Percentiles rank a stretch among this genome's conserved stretches.
These are phyloP conservation scores for Chaenodraco wilsoni DNA, from an alignment of 2,797 vertebrate genomes.

Conservation along the genomic window DNA sequence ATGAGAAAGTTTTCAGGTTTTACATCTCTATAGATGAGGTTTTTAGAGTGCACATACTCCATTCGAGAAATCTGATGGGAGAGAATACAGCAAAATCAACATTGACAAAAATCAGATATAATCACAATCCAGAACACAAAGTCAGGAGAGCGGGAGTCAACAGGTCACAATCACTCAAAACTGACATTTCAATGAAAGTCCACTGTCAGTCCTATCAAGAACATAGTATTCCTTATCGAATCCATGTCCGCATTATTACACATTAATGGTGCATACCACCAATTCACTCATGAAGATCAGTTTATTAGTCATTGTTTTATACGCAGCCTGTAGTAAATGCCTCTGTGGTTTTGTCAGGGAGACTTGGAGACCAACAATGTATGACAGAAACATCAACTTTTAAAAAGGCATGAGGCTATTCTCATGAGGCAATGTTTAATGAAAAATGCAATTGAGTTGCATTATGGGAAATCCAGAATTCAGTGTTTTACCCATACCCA, in stretches of 20 bases:
- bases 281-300: neutral
- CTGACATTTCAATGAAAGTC: neutral
- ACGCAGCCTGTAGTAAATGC: neutral
- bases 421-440: neutral
- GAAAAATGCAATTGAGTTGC: neutral
- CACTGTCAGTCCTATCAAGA: neutral
- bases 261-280: neutral
- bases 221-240: neutral
- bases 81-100: neutral
- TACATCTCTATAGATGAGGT: constrained; percentile 98
- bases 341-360: neutral
- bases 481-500: neutral
- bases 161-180: neutral
- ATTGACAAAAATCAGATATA: neutral
- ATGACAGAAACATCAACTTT: neutral
- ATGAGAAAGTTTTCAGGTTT: constrained; percentile 99
- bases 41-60: constrained; percentile 99
- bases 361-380: neutral
- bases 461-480: neutral
- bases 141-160: neutral
- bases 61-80: constrained; percentile 92
- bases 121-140: neutral
- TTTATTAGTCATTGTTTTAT: neutral
- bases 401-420: neutral
- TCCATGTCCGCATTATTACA: neutral